Percentiles rank a stretch among this genome's conserved stretches.
Evolutionary conservation across 2,797 vertebrate genomes (phyloP).

Genomic region (Hirundo rustica): DNA sequence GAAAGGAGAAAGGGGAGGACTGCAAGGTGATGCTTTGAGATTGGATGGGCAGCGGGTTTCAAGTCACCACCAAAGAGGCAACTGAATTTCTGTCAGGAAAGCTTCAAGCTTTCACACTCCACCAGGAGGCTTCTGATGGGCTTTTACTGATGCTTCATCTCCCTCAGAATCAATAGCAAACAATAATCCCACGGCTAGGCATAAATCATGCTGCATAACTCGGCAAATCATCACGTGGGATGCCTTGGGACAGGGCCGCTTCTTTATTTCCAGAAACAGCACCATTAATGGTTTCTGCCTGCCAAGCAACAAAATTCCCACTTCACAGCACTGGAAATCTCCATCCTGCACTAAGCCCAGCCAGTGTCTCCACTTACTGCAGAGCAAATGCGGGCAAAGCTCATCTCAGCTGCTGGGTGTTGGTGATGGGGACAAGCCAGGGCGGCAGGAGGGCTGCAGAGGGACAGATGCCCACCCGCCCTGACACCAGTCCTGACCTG

Average conservation of each 20-base stretch:
- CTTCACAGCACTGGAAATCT: background rate
- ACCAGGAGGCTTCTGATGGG: background rate
- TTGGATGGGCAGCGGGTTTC: rapidly evolving
- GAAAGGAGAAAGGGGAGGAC: background rate
- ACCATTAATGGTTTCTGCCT: background rate
- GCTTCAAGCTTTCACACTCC: background rate
- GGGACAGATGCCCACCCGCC: rapidly evolving
- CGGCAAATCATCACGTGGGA: background rate
- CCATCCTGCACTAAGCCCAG: background rate
- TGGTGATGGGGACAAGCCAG: rapidly evolving
- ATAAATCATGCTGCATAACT: background rate
- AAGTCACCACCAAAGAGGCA: background rate
- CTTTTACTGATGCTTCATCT: conserved; percentile 23
- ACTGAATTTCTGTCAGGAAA: background rate
- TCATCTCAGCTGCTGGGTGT: background rate
- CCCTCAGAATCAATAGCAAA: conserved; percentile 33
- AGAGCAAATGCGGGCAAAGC: background rate
- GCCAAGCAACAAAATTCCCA: background rate
- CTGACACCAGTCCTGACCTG: rapidly evolving
- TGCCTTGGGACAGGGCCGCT: background rate
- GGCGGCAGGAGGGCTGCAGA: background rate
- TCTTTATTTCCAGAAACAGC: background rate
- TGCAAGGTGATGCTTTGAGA: background rate
- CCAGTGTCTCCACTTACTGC: background rate
- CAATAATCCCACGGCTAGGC: background rate